Evolutionary conservation across 2,888 invertebrate species (phyloP), one percentile per base, ranked within the genome.

Genomic region (Torymus auratus): DNA sequence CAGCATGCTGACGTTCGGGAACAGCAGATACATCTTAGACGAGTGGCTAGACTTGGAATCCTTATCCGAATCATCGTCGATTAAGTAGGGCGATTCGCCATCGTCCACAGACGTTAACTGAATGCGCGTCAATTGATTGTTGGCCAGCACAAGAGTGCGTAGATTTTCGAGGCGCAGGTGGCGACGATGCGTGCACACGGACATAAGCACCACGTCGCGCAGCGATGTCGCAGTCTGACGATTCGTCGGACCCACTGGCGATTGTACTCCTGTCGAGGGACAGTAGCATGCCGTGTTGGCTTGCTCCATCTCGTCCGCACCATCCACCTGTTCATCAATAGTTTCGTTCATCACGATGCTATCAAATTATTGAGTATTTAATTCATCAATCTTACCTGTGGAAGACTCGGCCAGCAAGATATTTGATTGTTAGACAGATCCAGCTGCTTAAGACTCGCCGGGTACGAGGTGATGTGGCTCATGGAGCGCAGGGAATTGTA

Each of bases 371-470:
- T 11, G 41, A 15, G 5, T 12, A 15, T 55, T 14, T 14, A 61
- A 23, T 23, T 12, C 13, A 10, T 60, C 60, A 1, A 23, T 70
- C 60, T 1, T 12, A 93, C 90, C 92, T 93, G 88, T 0, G 96
- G 96, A 84, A 96, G 91, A 88, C 96, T 96, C 0, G 96, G 96
- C 98, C 98, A 98, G 87, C 96, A 95, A 0, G 95, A 94, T 84
- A 98, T 96, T 91, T 96, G 95, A 91, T 98, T 99, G 89, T 97
- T 96, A 67, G 97, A 97, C 56, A 99, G 92, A 91, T 99, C 99
- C 61, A 99, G 91, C 89, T 98, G 97, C 81, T 98, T 96, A 11
- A 99, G 92, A 67, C 95, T 94, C 60, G 95, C 94, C 0, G 99
- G 99, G 91, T 97, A 98, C 73, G 96, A 96, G 13, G 96, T 96